Conservation (phyloP, 2,113 vertebrate genomes). For the Mormoops blainvillei region DNA sequence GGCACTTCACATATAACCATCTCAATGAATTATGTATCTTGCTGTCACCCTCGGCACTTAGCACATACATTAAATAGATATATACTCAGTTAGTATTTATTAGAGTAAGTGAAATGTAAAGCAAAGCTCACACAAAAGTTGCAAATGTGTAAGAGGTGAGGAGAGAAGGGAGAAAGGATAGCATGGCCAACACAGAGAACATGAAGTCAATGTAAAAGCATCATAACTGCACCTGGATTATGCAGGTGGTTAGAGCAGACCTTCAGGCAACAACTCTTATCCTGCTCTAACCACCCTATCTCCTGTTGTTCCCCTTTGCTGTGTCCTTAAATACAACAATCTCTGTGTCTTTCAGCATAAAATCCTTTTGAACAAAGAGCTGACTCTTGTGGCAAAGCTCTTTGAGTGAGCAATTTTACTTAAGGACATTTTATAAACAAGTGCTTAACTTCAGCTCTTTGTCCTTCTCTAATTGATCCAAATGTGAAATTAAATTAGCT, state of each 20-base stretch:
- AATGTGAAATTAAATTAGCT: slow-evolving; percentile 70
- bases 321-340: neutral
- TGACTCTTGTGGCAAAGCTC: neutral
- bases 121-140: neutral
- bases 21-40: neutral
- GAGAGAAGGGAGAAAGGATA: neutral
- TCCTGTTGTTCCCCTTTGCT: neutral
- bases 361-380: neutral
- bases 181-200: neutral
- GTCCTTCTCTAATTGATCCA: slow-evolving; percentile 46
- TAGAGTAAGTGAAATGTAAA: neutral
- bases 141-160: neutral
- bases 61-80: neutral
- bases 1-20: neutral
- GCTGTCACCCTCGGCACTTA: neutral
- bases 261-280: fast-evolving
- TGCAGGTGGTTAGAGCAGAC: neutral
- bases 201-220: neutral
- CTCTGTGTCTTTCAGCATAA: neutral
- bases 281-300: neutral
- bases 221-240: neutral
- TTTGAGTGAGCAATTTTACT: slow-evolving; percentile 19
- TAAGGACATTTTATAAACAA: slow-evolving; percentile 11
- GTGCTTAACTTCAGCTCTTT: slow-evolving; percentile 38
- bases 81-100: neutral